Base-by-base conservation (phyloP, 2,113 vertebrate species). In the Nesoenas mayeri region DNA sequence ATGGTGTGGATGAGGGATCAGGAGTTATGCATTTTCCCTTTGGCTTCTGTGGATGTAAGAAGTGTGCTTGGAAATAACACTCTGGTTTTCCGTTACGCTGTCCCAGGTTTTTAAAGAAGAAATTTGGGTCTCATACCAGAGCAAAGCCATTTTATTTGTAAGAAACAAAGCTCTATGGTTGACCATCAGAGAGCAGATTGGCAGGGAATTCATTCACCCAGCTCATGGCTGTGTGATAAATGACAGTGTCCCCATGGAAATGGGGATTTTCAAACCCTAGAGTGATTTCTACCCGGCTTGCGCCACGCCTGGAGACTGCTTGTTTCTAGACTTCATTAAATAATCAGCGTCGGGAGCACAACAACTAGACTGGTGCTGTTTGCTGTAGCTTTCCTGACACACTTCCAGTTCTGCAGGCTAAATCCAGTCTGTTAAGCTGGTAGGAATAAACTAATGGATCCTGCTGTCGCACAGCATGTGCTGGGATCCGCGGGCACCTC, bases 21-120 rank as follows among this genome's bases (percentile, higher is more conserved):
- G 88, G 77, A 71, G 64, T 0, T 0, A 71, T 87, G 42, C 9
- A 1, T 88, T 85, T 48, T 50, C 60, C 28, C 72, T 20, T 90
- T 95, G 94, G 48, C 86, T 92, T 64, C 42, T 81, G 34, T 34
- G 50, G 77, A 28, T 95, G 70, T 84, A 93, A 75, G 61, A 87
- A 74, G 29, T 32, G 36, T 91, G 85, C 69, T 91, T 91, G 86
- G 86, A 91, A 91, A 64, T 60, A 92, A 58, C 34, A 18, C 21
- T 91, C 28, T 1, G 15, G 36, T 93, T 89, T 95, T 89, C 84
- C 73, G 60, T 81, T 89, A 42, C 5, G 8, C 64, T 0, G 2
- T 57, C 91, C 64, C 73, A 92, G 72, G 32, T 50, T 83, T 86
- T 86, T 93, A 77, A 90, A 94, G 79, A 86, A 91, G 82, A 62